Conservation (phyloP, 2,888 invertebrate genomes). For the Nymphalis urticae region DNA sequence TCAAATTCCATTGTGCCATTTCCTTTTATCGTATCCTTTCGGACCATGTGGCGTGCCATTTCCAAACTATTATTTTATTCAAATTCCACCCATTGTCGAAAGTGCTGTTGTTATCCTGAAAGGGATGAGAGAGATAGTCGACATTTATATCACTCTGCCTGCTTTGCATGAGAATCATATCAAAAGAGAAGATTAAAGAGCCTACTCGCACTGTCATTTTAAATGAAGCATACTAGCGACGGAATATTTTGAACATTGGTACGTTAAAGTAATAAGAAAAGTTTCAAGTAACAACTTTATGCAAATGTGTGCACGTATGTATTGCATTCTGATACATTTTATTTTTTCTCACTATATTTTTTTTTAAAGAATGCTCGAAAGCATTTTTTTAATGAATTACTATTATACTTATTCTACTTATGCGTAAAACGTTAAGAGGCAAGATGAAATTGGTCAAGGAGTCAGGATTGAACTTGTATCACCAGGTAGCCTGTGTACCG, state of each 20-base stretch:
- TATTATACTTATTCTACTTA: too few species aligned
- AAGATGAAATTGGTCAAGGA: too few species aligned
- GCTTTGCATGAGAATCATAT: conserved; percentile 38
- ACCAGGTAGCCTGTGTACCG: too few species aligned
- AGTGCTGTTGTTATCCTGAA: conserved; percentile 52
- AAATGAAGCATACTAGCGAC: neutral
- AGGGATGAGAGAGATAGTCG: conserved; percentile 43
- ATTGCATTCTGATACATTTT: too few species aligned
- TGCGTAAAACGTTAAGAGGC: too few species aligned
- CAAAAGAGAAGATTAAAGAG: conserved; percentile 35
- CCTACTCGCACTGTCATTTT: conserved; percentile 25
- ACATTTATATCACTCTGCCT: conserved; percentile 34
- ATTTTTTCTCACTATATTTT: too few species aligned
- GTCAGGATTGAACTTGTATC: too few species aligned
- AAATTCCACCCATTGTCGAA: conserved; percentile 51
- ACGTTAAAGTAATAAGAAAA: neutral
- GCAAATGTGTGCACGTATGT: too few species aligned
- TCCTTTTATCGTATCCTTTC: conserved; percentile 40
- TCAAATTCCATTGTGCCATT: conserved; percentile 50
- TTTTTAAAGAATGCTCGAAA: too few species aligned
- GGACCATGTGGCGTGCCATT: conserved; percentile 56
- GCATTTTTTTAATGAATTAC: too few species aligned
- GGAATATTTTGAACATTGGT: neutral
- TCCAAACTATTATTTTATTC: conserved; percentile 73
- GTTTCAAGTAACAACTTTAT: too few species aligned